Conservation (phyloP, 1,140 invertebrate species). For the Lordiphosa mommai region DNA sequence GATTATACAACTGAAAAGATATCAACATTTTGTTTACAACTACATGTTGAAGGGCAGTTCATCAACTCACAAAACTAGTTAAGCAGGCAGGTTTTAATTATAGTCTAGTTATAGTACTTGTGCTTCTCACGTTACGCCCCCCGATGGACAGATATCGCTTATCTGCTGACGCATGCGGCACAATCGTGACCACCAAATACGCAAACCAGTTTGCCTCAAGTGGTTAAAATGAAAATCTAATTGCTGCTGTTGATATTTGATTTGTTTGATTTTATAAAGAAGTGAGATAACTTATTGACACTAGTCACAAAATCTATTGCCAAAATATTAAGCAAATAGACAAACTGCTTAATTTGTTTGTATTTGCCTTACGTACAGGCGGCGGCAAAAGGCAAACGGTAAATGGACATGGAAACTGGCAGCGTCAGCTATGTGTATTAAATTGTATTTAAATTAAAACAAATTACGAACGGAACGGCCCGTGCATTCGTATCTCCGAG, state of each 20-base stretch:
- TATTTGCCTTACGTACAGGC: conserved; percentile 29
- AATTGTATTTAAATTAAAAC: conserved; percentile 77
- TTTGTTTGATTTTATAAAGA: conserved; percentile 35
- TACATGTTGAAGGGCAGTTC: too few relatives aligned
- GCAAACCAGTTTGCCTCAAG: conserved; percentile 61
- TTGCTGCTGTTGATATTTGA: conserved; percentile 40
- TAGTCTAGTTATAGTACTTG: not conserved
- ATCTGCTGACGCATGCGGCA: conserved; percentile 50
- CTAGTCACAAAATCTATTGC: conserved; percentile 6
- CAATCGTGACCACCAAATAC: conserved; percentile 15
- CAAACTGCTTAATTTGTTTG: conserved; percentile 36
- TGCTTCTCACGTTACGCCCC: not conserved
- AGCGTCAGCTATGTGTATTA: conserved; percentile 54
- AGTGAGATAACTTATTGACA: conserved; percentile 37
- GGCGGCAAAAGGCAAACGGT: not conserved
- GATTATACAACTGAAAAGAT: too few relatives aligned
- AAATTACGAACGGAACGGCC: conserved; percentile 64
- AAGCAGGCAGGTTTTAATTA: not conserved
- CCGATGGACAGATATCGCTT: conserved; percentile 16
- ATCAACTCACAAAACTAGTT: too few relatives aligned
- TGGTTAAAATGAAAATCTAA: conserved; percentile 30
- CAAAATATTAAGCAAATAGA: conserved; percentile 22
- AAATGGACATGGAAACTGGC: conserved; percentile 7
- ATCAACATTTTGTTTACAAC: too few relatives aligned
- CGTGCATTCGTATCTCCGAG: conserved; percentile 18